Percentiles rank a stretch among this genome's conserved stretches.
These are phyloP conservation scores for Pterocles orientalis DNA, from an alignment of 2,113 vertebrate genomes.

Conservation along the genomic window DNA sequence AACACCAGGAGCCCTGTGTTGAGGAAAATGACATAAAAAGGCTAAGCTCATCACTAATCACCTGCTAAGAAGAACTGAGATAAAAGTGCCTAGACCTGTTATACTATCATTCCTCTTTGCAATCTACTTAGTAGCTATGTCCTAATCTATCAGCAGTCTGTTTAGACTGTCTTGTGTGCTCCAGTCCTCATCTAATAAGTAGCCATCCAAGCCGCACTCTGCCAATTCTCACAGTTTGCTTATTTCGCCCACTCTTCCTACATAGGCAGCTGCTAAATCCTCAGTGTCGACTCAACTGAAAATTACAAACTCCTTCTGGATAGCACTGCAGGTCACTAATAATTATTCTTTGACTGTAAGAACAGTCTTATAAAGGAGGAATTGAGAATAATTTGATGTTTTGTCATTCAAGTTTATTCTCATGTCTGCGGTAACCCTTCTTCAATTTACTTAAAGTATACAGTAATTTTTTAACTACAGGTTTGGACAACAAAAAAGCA, in stretches of 20 bases:
- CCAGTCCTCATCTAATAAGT: conserved; percentile 31
- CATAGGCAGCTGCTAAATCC: conserved; percentile 63
- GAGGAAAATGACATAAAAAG: background rate
- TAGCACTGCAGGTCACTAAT: conserved; percentile 52
- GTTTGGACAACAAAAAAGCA: conserved; percentile 63
- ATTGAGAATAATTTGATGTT: conserved; percentile 51
- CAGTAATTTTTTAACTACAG: conserved; percentile 65
- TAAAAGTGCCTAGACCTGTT: background rate
- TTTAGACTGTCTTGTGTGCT: conserved; percentile 28
- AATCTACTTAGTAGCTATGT: background rate
- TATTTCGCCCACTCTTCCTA: conserved; percentile 57
- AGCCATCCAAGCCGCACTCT: conserved; percentile 42
- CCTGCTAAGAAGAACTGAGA: background rate
- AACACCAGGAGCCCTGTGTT: background rate
- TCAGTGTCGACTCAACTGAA: conserved; percentile 17
- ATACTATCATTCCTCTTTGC: background rate
- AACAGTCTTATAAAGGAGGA: conserved; percentile 10
- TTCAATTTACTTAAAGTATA: conserved; percentile 58
- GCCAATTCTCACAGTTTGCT: conserved; percentile 55
- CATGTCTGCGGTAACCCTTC: conserved; percentile 48
- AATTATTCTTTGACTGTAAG: conserved; percentile 40
- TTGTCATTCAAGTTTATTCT: conserved; percentile 63
- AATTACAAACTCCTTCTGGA: conserved; percentile 48
- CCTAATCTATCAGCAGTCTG: conserved; percentile 32
- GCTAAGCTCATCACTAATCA: background rate